Conservation (phyloP, 2,113 vertebrate genomes). For the Penelope pileata region DNA sequence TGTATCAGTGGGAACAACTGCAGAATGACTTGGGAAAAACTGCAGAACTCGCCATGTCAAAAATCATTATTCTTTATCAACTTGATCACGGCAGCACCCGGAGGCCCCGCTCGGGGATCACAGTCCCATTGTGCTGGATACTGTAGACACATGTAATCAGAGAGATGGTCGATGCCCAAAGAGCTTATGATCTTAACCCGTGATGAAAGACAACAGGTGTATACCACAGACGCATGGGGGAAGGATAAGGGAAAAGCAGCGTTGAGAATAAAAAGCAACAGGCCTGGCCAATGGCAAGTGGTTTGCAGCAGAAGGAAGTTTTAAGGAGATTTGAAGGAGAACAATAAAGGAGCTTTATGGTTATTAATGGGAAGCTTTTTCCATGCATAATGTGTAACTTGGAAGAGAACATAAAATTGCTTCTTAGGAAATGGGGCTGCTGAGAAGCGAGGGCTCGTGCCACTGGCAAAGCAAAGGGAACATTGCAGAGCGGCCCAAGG, state of each 20-base stretch:
- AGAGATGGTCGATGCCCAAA: conserved; percentile 66
- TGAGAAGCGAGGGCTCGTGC: conserved; percentile 12
- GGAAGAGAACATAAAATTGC: conserved; percentile 30
- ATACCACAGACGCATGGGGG: conserved; percentile 52
- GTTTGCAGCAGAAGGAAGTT: conserved; percentile 65
- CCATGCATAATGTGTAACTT: conserved; percentile 26
- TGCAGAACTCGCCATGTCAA: conserved; percentile 64
- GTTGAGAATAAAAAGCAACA: conserved; percentile 64
- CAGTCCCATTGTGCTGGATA: conserved; percentile 45
- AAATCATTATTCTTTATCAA: conserved; percentile 71
- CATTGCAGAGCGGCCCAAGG: neutral
- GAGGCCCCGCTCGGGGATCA: conserved; percentile 51
- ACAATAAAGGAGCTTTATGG: conserved; percentile 47
- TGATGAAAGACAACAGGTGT: conserved; percentile 75
- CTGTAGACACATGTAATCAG: conserved; percentile 65
- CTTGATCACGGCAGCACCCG: conserved; percentile 25
- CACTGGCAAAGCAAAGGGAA: neutral
- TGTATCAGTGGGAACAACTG: conserved; percentile 44
- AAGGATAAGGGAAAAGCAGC: conserved; percentile 60
- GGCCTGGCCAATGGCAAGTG: conserved; percentile 46
- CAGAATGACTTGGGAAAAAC: conserved; percentile 69
- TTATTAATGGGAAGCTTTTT: conserved; percentile 44
- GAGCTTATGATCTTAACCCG: conserved; percentile 72
- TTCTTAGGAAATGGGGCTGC: conserved; percentile 9
- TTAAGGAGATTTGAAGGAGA: conserved; percentile 68